Evolutionary conservation across 2,113 vertebrate genomes (phyloP).

Genomic region (Seriola dumerili): DNA sequence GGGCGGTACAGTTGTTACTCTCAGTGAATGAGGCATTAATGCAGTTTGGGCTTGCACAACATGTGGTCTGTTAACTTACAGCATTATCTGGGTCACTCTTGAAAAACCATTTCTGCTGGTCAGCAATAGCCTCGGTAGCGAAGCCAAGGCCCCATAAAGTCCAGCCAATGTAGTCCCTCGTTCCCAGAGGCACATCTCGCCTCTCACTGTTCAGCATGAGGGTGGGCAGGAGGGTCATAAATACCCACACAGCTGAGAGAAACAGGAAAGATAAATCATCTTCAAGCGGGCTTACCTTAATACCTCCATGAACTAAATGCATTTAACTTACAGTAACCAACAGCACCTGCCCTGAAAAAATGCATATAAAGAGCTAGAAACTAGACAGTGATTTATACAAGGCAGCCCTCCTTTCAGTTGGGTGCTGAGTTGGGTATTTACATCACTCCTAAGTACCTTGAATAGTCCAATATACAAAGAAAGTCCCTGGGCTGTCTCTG

Average conservation of each 20-base stretch:
- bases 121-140: slow-evolving; percentile 81
- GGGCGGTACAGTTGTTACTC: not conserved
- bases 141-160: slow-evolving; percentile 85
- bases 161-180: slow-evolving; percentile 86
- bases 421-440: not conserved
- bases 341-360: slow-evolving; percentile 28
- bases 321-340: not conserved
- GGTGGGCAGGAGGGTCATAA: slow-evolving; percentile 87
- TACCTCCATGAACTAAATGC: slow-evolving; percentile 15
- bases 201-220: slow-evolving; percentile 85
- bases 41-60: slow-evolving; percentile 2
- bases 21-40: not conserved
- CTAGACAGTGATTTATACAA: slow-evolving; percentile 59
- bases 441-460: slow-evolving; percentile 81
- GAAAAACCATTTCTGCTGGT: slow-evolving; percentile 89
- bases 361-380: slow-evolving; percentile 35
- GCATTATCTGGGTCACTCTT: slow-evolving; percentile 83
- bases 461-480: slow-evolving; percentile 88
- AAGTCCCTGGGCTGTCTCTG: slow-evolving; percentile 83
- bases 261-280: not conserved
- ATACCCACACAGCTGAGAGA: slow-evolving; percentile 85
- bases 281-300: slow-evolving; percentile 12
- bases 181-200: slow-evolving; percentile 78
- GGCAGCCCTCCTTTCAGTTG: not conserved
- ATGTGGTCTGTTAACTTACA: slow-evolving; percentile 71